These are phyloP conservation scores for Tetragnatha montana DNA, from an alignment of 2,888 invertebrate species.

Conservation along the genomic window DNA sequence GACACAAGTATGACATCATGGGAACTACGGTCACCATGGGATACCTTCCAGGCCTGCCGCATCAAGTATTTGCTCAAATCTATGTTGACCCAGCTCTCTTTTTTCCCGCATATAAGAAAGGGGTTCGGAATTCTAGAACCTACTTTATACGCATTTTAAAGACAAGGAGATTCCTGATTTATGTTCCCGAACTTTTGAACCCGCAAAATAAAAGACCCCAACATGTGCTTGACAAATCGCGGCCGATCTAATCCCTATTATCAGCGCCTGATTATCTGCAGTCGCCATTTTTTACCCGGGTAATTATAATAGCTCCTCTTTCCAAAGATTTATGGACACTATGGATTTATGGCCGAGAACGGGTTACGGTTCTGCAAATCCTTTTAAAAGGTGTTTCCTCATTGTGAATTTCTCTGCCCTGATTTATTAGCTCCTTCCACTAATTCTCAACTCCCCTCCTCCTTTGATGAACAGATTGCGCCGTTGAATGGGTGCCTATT, in stretches of 20 bases:
- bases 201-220: not conserved
- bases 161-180: not conserved
- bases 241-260: constrained; percentile 30
- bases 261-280: constrained; percentile 22
- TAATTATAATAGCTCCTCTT: constrained; percentile 24
- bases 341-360: constrained; percentile 33
- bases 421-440: constrained; percentile 49
- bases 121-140: not conserved
- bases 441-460: constrained; percentile 36
- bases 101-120: no score
- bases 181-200: not conserved
- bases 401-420: constrained; percentile 14
- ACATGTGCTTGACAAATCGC: not conserved
- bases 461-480: constrained; percentile 55
- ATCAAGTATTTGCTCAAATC: no score
- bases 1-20: no score
- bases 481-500: constrained; percentile 52
- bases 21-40: no score
- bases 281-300: constrained; percentile 4
- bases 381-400: constrained; percentile 2
- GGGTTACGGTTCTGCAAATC: constrained; percentile 27
- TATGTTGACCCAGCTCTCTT: no score
- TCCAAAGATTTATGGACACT: constrained; percentile 34
- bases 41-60: no score
- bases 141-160: not conserved